phyloP scores from a whole-genome alignment of 23 tunicate genomes.

The Halocynthia aurantium region DNA sequence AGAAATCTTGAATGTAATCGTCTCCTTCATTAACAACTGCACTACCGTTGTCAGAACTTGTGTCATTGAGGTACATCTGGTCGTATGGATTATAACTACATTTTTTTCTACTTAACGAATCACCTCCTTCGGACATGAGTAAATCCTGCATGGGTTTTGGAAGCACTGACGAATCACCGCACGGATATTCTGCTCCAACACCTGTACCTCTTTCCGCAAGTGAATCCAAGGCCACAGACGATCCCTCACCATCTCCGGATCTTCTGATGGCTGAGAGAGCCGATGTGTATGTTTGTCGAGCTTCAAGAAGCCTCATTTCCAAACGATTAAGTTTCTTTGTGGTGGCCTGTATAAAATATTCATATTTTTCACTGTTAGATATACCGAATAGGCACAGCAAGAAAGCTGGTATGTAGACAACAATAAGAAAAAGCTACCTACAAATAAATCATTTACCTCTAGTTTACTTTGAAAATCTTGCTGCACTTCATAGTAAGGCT shows the following conservation, averaged over 20 bases:
- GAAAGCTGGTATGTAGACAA: no score
- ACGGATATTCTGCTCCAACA: slow-evolving; percentile 83
- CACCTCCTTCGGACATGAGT: slow-evolving; percentile 16
- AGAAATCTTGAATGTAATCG: slow-evolving; percentile 79
- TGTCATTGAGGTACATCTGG: slow-evolving; percentile 49
- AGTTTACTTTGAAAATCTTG: slow-evolving; percentile 78
- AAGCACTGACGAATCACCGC: slow-evolving; percentile 28
- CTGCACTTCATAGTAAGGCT: slow-evolving; percentile 78
- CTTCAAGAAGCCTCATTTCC: slow-evolving; percentile 71
- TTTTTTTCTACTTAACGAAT: neutral
- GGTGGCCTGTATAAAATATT: slow-evolving; percentile 27
- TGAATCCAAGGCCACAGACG: slow-evolving; percentile 42
- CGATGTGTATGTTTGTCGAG: slow-evolving; percentile 56
- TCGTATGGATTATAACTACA: slow-evolving; percentile 53
- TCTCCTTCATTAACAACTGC: slow-evolving; percentile 31
- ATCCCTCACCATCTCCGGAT: slow-evolving; percentile 32
- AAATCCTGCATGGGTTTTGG: slow-evolving; percentile 78
- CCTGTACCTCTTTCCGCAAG: slow-evolving; percentile 72
- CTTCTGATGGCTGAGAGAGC: slow-evolving; percentile 26
- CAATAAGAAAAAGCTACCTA: neutral
- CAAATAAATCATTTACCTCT: slow-evolving; percentile 37
- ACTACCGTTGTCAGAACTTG: slow-evolving; percentile 40
- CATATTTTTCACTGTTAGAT: neutral
- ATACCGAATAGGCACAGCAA: no score
- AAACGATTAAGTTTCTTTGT: slow-evolving; percentile 67